phyloP scores from a whole-genome alignment of 2,888 invertebrate species.

The Athalia circularis region DNA sequence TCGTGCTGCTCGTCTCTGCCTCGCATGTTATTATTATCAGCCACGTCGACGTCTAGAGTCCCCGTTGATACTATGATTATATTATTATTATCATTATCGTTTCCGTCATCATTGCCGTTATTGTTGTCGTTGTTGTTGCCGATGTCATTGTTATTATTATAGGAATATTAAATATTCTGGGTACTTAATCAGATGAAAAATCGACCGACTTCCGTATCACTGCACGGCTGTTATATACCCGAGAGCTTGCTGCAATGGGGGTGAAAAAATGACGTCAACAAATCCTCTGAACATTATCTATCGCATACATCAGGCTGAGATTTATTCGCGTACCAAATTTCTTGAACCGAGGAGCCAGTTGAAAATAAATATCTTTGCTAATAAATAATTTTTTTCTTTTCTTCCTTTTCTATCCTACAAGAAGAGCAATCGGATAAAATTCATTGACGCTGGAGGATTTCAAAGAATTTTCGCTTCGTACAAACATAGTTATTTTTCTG shows the following conservation, averaged over 20 bases:
- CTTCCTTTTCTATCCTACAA: no score
- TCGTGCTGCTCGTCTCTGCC: slow-evolving; percentile 53
- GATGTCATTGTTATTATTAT: slow-evolving; percentile 66
- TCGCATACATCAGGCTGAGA: slow-evolving; percentile 17
- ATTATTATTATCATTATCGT: slow-evolving; percentile 67
- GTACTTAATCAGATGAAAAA: slow-evolving; percentile 70
- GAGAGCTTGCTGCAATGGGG: neutral
- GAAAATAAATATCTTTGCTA: neutral
- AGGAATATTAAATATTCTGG: slow-evolving; percentile 64
- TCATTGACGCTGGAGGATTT: no score
- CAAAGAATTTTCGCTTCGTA: no score
- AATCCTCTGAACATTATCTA: slow-evolving; percentile 23
- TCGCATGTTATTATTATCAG: slow-evolving; percentile 42
- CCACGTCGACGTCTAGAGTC: slow-evolving; percentile 46
- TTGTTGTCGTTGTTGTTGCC: slow-evolving; percentile 49
- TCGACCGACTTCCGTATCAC: slow-evolving; percentile 67
- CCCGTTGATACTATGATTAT: slow-evolving; percentile 50
- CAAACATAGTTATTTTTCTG: no score
- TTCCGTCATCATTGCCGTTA: slow-evolving; percentile 12
- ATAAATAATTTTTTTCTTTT: slow-evolving; percentile 22
- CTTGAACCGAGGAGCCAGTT: slow-evolving; percentile 3
- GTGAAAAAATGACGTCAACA: slow-evolving; percentile 25
- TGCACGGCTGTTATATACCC: slow-evolving; percentile 29
- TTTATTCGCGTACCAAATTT: neutral
- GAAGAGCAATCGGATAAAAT: no score